Base-by-base conservation (phyloP, 2,888 invertebrate genomes). In the Lycaena phlaeas region DNA sequence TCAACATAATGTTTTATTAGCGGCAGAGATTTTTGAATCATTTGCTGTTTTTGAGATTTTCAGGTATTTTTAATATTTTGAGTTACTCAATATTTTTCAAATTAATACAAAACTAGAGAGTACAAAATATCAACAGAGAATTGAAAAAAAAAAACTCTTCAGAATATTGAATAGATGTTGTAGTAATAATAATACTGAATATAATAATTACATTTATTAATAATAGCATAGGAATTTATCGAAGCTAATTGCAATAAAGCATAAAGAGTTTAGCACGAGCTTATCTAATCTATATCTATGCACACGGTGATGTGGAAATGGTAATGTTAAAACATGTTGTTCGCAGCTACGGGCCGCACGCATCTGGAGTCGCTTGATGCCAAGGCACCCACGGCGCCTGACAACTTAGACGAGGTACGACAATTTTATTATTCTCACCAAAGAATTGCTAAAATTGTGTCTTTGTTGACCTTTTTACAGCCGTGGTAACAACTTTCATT, bases 221-320 rank as follows among this genome's bases (percentile, higher is more conserved):
- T 22, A 7, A 7, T 2, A 22, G 5, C 22, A 22, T 2, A 5
- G 17, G 27, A 26, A 39, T 41, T 46, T 41, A 45, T 45, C 44
- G 36, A 38, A 25, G 37, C 54, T 54, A 61, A 61, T 64, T 64
- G 59, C 56, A 56, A 52, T 61, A 54, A 54, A 50, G 52, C 53
- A 67, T 61, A 60, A 63, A 61, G 56, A 53, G 54, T 47, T 49
- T 50, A 54, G 51, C 50, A 37, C 15, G 42, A 27, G 44, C 52
- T 68, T 77, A 78, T 78, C 78, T 78, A 77, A 78, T 78, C 79
- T 67, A 64, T 66, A 63, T 68, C 56, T 64, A 59, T 49, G 52
- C 56, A 63, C 56, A 56, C 56, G 49, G 55, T 55, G 47, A 44
- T 49, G 56, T 53, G 56, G 53, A 54, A 52, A 56, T 56, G 45